These are phyloP conservation scores for Rhynchomys soricoides DNA, from an alignment of 2,113 vertebrate genomes.

Conservation along the genomic window DNA sequence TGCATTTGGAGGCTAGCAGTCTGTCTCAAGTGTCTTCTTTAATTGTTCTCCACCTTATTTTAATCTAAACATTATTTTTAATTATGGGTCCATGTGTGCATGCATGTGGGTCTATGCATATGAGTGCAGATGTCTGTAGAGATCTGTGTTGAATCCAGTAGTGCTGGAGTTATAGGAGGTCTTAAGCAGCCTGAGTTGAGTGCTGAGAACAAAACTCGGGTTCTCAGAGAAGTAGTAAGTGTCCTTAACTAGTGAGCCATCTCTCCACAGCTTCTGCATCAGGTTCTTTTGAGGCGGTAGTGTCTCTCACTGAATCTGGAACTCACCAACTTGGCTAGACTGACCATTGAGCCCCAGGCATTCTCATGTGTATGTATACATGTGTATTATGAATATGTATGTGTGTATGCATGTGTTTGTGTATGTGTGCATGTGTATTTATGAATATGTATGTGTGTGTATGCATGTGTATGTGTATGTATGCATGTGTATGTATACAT, in stretches of 20 bases:
- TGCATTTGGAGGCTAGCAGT: not conserved
- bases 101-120: not conserved
- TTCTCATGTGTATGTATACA: too few species aligned
- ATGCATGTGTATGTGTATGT: too few species aligned
- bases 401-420: too few species aligned
- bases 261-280: not conserved
- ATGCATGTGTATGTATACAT: too few species aligned
- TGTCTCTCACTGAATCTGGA: not conserved
- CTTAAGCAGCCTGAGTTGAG: not conserved
- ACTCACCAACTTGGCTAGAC: not conserved
- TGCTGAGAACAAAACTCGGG: not conserved
- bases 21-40: not conserved
- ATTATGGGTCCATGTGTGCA: not conserved
- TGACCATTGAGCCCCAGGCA: not conserved
- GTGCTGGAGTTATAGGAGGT: not conserved
- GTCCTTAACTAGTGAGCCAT: not conserved
- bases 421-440: too few species aligned
- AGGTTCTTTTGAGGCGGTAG: not conserved
- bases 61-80: not conserved
- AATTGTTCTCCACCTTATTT: not conserved
- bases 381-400: too few species aligned
- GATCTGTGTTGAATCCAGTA: not conserved
- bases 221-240: not conserved
- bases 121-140: not conserved
- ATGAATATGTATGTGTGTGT: too few species aligned